Evolutionary conservation across 2,797 vertebrate species (phyloP).

Genomic region (Sitta carolinensis): DNA sequence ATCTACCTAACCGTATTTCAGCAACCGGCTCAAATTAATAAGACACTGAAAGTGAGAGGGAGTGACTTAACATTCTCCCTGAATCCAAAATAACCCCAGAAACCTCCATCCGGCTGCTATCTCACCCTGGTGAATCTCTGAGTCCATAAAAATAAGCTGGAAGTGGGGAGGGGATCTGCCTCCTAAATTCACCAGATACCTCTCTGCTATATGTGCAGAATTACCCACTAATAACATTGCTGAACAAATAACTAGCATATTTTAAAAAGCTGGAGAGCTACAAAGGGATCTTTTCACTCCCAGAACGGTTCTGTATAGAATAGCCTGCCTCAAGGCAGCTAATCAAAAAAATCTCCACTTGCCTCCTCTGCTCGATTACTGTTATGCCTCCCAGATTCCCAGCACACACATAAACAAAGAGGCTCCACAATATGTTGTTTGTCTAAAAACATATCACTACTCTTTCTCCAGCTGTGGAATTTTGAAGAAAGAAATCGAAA

Average conservation of each 20-base stretch:
- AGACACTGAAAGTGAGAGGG: background rate
- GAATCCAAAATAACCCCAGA: background rate
- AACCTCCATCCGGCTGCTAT: background rate
- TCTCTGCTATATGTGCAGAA: background rate
- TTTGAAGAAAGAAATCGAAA: background rate
- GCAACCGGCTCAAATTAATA: background rate
- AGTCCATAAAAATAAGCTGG: background rate
- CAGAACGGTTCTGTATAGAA: background rate
- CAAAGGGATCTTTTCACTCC: background rate
- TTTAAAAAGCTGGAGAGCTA: background rate
- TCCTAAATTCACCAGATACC: background rate
- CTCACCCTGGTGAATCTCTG: background rate
- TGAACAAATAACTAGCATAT: background rate
- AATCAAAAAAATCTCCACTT: background rate
- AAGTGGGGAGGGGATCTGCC: background rate
- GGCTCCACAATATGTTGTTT: background rate
- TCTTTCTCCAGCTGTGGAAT: background rate
- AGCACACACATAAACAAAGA: background rate
- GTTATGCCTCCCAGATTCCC: background rate
- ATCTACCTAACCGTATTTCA: background rate
- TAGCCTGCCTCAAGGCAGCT: background rate
- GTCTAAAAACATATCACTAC: background rate
- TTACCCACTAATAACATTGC: background rate
- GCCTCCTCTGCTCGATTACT: background rate
- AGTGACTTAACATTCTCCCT: background rate